Base-by-base conservation (phyloP, 53 echinoderm and acorn worm species). In the Echinarachnius parma region DNA sequence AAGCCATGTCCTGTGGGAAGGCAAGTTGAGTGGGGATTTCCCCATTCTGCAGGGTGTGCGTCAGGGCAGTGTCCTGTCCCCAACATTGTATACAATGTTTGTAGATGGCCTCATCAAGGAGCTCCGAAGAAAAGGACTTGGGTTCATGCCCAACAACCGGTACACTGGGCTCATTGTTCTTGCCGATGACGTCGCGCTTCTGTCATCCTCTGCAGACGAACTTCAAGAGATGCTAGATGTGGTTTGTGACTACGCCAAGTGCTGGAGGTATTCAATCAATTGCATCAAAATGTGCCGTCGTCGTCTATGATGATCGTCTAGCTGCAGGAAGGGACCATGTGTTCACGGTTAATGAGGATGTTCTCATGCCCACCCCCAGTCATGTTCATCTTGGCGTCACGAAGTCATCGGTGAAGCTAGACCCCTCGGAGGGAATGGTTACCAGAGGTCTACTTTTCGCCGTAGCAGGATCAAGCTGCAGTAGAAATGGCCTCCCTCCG, bases 31-130 rank as follows among this genome's bases (percentile, higher is more conserved):
- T 20, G 1, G 15, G 1, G 16, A 46, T 21, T 31, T 65, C 15
- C 5, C 22, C 11, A 39, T 65, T 5, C 44, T 28, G 11, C 42
- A 65, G 21, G 65, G 65, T 4, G 47, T 65, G 20, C 1, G 46
- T 11, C 65, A 65, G 18, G 65, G 65, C 14, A 28, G 10, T 21
- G 44, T 65, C 10, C 65, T 65, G 11, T 65, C 63, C 23, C 63
- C 63, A 19, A 15, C 45, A 42, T 15, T 62, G 20, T 62, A 62
- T 15, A 62, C 63, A 13, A n/a, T n/a, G n/a, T 62, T 62, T 24
- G 42, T 62, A 8, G 39, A 62, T 44, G 3, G 28, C 39, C 39
- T 62, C 20, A 62, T 62, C 15, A 62, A 62, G 44, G 19, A 5
- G 1, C 39, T 62, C 25, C 25, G 31, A 10, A 14, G 2, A 8